These are phyloP conservation scores for Ariopsis seemanni DNA, from an alignment of 2,113 vertebrate species.

Conservation along the genomic window DNA sequence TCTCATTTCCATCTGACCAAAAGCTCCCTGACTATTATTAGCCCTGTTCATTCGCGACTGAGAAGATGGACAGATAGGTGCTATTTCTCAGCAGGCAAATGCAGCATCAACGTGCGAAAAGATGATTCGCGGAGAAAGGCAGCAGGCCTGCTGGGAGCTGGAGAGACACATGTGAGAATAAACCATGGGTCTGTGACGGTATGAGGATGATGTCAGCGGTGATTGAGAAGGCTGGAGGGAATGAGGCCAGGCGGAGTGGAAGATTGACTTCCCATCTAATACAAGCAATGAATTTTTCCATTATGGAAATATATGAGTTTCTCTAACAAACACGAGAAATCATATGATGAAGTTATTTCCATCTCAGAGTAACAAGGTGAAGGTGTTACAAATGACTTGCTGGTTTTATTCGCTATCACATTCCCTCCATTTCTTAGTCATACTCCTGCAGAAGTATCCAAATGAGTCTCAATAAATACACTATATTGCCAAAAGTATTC, in stretches of 20 bases:
- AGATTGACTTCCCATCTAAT: slow-evolving; percentile 37
- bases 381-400: not conserved
- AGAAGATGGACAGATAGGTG: slow-evolving; percentile 56
- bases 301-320: slow-evolving; percentile 12
- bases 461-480: not conserved
- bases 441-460: not conserved
- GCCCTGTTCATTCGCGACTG: slow-evolving; percentile 43
- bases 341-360: not conserved
- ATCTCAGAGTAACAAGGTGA: not conserved
- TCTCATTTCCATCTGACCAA: slow-evolving; percentile 31
- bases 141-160: slow-evolving; percentile 15
- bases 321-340: slow-evolving; percentile 10
- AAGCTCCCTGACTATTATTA: slow-evolving; percentile 46
- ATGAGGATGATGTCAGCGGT: slow-evolving; percentile 46
- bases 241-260: slow-evolving; percentile 31
- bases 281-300: slow-evolving; percentile 5
- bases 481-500: too few species aligned
- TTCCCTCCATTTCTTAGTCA: not conserved
- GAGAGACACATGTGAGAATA: slow-evolving; percentile 33
- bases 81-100: slow-evolving; percentile 49
- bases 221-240: slow-evolving; percentile 27
- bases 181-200: slow-evolving; percentile 34
- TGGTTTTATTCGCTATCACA: not conserved
- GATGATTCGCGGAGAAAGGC: slow-evolving; percentile 40
- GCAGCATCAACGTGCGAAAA: slow-evolving; percentile 30